Evolutionary conservation across 30 jellyfish, hydroid and myxozoan species (phyloP), one percentile per base, ranked within the genome.

Genomic region (Chrysaora quinquecirrha): DNA sequence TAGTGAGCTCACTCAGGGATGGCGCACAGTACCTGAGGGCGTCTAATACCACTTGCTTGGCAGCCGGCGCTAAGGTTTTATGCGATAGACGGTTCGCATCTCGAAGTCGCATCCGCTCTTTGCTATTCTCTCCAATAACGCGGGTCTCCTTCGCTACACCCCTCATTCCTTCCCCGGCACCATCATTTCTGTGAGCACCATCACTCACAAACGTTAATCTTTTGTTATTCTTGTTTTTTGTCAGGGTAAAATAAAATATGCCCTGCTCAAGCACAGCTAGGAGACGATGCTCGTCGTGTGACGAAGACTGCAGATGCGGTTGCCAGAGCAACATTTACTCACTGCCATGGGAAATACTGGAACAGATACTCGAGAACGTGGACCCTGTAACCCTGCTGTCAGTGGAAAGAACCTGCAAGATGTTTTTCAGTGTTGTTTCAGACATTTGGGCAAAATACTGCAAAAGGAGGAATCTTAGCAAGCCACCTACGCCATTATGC

Each of bases 271-370:
- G 27, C 27, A 12, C 29, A 27, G 27, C 71, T 10, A 58, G 19
- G 3, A 69, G 90, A 16, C 66, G 60, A 31, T 80, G 90, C 79
- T 35, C 81, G 2, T 79, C 72, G 11, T 80, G 90, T 58, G 78
- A 68, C 10, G 46, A 30, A 21, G 69, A 80, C 73, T 80, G 90
- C 84, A 30, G 66, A 48, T 80, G 90, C 60, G 90, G 90, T 25
- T 80, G 90, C 54, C 90, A 80, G 52, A 80, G 71, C 69, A 67
- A 65, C 77, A 65, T 80, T 18, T 80, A 34, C 50, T 66, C 90
- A 19, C 60, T 84, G 52, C 95, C 95, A 30, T 30, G 76, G 35
- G 95, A 84, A 54, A 33, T 84, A 7, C 35, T 84, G 46, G 95
- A 84, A 27, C 76, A 76, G 21, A 84, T 84, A 4, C 52, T 84